These are phyloP conservation scores for Cinara cedri DNA, from an alignment of 2,888 invertebrate genomes.

Conservation along the genomic window DNA sequence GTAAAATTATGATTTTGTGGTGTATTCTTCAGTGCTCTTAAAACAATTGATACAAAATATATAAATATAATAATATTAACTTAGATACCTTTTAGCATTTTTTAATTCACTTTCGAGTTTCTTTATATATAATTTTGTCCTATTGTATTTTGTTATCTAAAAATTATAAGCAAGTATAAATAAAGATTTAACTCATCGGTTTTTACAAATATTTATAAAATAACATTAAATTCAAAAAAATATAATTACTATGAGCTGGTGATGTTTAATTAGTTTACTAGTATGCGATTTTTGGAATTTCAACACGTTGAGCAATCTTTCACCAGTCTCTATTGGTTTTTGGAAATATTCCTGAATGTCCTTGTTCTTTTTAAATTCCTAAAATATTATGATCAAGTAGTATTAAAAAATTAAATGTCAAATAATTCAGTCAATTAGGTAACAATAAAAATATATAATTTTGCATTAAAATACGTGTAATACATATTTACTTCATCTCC, in stretches of 20 bases:
- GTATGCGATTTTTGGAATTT: conserved; percentile 39
- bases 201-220: not conserved
- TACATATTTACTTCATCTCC: conserved; percentile 27
- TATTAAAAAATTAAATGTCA: not conserved
- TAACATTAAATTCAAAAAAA: not conserved
- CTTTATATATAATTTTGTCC: conserved; percentile 38
- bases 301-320: conserved; percentile 21
- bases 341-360: conserved; percentile 30
- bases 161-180: not conserved
- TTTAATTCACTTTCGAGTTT: conserved; percentile 31
- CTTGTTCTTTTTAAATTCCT: conserved; percentile 16
- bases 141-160: conserved; percentile 45
- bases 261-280: conserved; percentile 6
- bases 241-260: conserved; percentile 16
- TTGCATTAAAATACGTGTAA: not conserved
- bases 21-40: conserved; percentile 17
- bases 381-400: not conserved
- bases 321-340: conserved; percentile 16
- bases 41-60: not conserved
- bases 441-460: not conserved
- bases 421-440: not conserved
- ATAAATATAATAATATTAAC: not conserved
- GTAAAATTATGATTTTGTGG: not conserved
- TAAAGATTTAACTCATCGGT: too few relatives aligned
- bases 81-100: conserved; percentile 18